Evolutionary conservation across 1,140 invertebrate species (phyloP), one percentile per base, ranked within the genome.

Genomic region (Epicauta chinensis): DNA sequence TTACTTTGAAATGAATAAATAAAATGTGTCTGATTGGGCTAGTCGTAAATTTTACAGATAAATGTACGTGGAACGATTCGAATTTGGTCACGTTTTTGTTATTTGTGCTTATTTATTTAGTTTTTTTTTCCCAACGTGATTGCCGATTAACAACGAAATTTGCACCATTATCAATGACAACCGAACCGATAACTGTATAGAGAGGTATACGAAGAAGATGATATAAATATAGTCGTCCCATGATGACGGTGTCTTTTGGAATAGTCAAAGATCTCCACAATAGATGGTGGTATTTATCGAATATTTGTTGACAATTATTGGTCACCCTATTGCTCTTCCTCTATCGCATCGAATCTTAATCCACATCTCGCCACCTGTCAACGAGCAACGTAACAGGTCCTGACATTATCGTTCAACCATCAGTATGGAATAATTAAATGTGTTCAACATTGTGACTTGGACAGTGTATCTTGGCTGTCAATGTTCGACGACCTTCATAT

Each of bases 371-470:
- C 36, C 53, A 55, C 53, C 48, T 55, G 53, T 55, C 53, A 55
- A 39, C 38, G 40, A 29, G 36, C 13, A 38, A 42, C 34, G 12
- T 51, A 56, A 56, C 43, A 42, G 39, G 39, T 37, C 37, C 31
- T 56, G 55, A 56, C 55, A 45, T 32, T 56, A 56, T 56, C 55
- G 14, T 13, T 14, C 16, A 16, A 23, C 44, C 50, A 56, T 56
- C 55, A 41, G 55, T 12, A 46, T 31, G 50, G 49, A 56, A 56
- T 56, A 56, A 56, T 56, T 56, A 52, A 56, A 56, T 56, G 50
- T 52, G 43, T 48, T 53, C 50, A 51, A 53, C 55, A 53, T 53
- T 41, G 41, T 53, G 43, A 56, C 55, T 52, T 41, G 11, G 35
- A 16, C 48, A 23, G 23, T 29, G 32, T 38, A 51, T 51, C 48